Evolutionary conservation across 2,797 vertebrate genomes (phyloP).

Genomic region (Neosalanx taihuensis): DNA sequence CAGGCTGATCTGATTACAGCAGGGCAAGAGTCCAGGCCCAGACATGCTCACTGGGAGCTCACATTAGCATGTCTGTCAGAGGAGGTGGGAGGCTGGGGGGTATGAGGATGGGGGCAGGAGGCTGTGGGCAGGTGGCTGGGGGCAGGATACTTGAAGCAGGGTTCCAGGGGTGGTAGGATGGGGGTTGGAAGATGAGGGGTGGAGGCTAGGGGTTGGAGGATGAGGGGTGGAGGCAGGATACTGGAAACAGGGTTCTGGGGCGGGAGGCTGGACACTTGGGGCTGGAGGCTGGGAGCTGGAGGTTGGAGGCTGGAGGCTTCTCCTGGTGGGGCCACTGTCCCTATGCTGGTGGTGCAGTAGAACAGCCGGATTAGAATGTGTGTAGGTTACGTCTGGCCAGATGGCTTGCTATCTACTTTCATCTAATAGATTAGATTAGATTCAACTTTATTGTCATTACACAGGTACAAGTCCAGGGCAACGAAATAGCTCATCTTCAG

Average conservation of each 20-base stretch:
- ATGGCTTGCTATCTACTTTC: conserved; percentile 63
- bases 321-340: too few relatives aligned
- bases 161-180: too few relatives aligned
- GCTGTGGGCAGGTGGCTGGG: not conserved
- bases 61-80: conserved; percentile 42
- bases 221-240: not conserved
- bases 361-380: conserved; percentile 15
- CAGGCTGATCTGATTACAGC: conserved; percentile 65
- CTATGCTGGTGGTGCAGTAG: conserved; percentile 43
- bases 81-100: conserved; percentile 8
- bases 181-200: too few relatives aligned
- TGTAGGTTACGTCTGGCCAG: conserved; percentile 39
- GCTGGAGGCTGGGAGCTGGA: too few relatives aligned
- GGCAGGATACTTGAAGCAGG: too few relatives aligned
- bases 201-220: too few relatives aligned
- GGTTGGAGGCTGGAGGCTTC: not conserved
- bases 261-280: too few relatives aligned
- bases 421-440: too few relatives aligned
- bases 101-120: not conserved
- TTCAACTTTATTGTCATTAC: too few relatives aligned
- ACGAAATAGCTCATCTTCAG: conserved; percentile 43
- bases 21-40: conserved; percentile 54
- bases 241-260: not conserved
- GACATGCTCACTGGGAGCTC: conserved; percentile 32
- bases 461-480: too few relatives aligned